Evolutionary conservation across 2,797 vertebrate genomes (phyloP), one percentile per base, ranked within the genome.

Genomic region (Tympanoctomys barrerae): DNA sequence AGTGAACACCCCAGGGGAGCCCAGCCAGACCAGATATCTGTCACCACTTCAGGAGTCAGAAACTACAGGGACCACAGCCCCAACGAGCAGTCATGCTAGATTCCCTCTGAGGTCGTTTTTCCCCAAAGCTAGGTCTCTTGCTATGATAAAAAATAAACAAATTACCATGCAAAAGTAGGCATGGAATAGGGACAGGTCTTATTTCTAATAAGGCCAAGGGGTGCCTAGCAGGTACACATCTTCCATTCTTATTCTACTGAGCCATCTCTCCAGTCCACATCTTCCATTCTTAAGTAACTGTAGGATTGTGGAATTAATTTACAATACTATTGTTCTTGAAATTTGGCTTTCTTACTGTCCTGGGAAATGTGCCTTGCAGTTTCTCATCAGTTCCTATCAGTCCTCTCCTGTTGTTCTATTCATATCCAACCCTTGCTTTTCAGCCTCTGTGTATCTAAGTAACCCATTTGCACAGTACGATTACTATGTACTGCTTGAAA

Each of bases 321-420:
- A 71, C 87, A 61, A 57, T n/a, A 87, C 24, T 89, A 16, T 62
- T 96, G 93, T 92, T 86, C 46, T 61, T 85, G 33, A 71, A 77
- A 46, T 59, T 46, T 94, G 36, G 33, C 64, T n/a, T 84, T 73
- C 57, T 95, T 14, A 12, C 39, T 88, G 66, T 77, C 90, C 83
- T 90, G 89, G 16, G n/a, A 94, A 94, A 82, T 33, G 88, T 0
- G 11, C 59, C 66, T 87, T 31, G 12, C 28, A 88, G 46, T 90
- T 90, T 85, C 81, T 59, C 57, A 90, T 81, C 14, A 61, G 31
- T 62, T 95, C 39, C 52, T 21, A 5, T n/a, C 52, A 36, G 61
- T 39, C 42, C 80, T 39, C 36, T 82, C 46, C 36, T 92, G 77
- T 90, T 26, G 7, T 28, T 19, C 52, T 59, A 22, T 18, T 87